Evolutionary conservation across 2,113 vertebrate species (phyloP), one percentile per base, ranked within the genome.

Genomic region (Brachyhypopomus gauderio): DNA sequence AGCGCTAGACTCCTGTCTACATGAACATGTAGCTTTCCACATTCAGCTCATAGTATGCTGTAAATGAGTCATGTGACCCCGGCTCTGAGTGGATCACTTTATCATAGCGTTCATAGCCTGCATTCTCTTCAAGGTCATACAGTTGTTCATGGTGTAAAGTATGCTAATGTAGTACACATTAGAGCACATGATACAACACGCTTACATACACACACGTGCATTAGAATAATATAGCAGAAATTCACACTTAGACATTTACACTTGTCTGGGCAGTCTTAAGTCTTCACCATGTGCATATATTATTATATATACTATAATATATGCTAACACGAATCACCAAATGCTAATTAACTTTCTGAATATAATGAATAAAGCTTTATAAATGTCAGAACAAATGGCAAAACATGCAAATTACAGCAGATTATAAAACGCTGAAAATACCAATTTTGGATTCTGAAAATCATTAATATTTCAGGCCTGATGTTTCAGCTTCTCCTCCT

Each of bases 11-110:
- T 11, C 34, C 30, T n/a, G 1, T 3, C 36, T 38, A 38, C 34
- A 38, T 38, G 66, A 70, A 41, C 66, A 38, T 70, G 66, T 3
- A 70, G 66, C 36, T 20, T 70, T 70, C 22, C 2, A 34, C 34
- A 70, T 70, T 70, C 66, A 70, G 66, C 66, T 70, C 66, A 38
- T 70, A 34, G 45, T 0, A 70, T 41, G 6, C 66, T n/a, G 66
- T 41, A 34, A 38, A 22, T 70, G 66, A 70, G 38, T 70, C 38
- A 41, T 70, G 66, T 19, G 36, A 34, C 36, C 41, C 66, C 66
- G 38, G 66, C 66, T 70, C 38, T 70, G 19, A 70, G 66, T 12
- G 41, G 38, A 70, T 70, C 66, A 70, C n/a, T 70, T 41, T 41
- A 70, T 70, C 66, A 41, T n/a, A 12, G 36, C 20, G 38, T 38